Conservation (phyloP, 2,113 vertebrate species). For the Zeus faber region DNA sequence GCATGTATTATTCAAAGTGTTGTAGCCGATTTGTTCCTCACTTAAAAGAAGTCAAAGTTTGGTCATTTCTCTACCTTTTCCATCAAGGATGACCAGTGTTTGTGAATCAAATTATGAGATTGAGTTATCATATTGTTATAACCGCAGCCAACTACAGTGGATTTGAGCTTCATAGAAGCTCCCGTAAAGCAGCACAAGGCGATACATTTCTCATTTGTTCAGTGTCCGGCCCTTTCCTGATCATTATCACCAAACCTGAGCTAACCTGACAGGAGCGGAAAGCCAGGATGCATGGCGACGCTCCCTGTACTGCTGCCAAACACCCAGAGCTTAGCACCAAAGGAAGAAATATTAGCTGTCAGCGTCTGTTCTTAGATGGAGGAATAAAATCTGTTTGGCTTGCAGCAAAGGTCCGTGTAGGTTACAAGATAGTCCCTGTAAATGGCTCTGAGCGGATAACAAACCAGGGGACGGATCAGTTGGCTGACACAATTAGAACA, state of each 20-base stretch:
- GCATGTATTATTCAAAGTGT: conserved; percentile 19
- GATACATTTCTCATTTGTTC: neutral
- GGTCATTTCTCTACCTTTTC: neutral
- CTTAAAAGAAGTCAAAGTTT: neutral
- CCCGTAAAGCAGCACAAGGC: too few relatives aligned
- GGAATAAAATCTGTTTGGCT: neutral
- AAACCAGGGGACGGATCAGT: too few relatives aligned
- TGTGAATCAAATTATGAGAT: neutral
- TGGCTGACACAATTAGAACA: neutral
- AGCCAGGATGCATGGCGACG: conserved; percentile 2
- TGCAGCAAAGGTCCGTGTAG: neutral
- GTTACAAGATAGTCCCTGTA: neutral
- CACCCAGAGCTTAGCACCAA: neutral
- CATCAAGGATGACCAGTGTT: neutral
- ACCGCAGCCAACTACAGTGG: conserved; percentile 2
- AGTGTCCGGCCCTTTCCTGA: neutral
- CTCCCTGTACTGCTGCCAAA: conserved; percentile 7
- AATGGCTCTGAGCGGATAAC: neutral
- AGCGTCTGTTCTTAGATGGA: conserved; percentile 2
- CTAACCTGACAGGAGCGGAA: neutral
- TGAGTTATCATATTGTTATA: neutral
- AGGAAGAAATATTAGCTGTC: conserved; percentile 9
- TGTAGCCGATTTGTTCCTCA: neutral
- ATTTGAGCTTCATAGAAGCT: too few relatives aligned
- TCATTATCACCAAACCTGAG: conserved; percentile 7